Evolutionary conservation across 2,113 vertebrate genomes (phyloP), one percentile per base, ranked within the genome.

Genomic region (Pipra filicauda): DNA sequence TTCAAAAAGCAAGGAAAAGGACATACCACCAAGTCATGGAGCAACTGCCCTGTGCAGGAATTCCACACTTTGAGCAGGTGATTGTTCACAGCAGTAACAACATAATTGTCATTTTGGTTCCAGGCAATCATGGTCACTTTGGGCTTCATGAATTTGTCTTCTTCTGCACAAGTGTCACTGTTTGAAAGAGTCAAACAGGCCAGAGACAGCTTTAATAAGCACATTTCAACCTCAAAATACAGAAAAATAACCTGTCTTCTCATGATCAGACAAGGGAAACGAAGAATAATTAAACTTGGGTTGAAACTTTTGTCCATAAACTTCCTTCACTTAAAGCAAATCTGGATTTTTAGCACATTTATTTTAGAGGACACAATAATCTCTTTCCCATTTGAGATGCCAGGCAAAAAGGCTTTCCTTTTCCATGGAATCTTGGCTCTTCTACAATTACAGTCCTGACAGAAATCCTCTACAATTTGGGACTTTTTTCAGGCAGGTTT

Each of bases 41-140:
- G 99, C 95, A 99, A 96, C 27, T 99, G 98, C 43, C 99, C 99
- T 48, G 99, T 99, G 77, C 97, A 98, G 82, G 99, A 99, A 96
- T 99, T 98, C 99, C 99, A 99, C 30, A 99, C 99, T 99, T 99
- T 99, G 84, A 99, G 98, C 79, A 99, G 98, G 96, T 99, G 98
- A 96, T 99, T 99, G 95, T 99, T 99, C 89, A 99, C 99, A 77
- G 99, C 99, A 14, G 99, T 99, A 93, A 99, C 99, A 44, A 99
- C 99, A n/a, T 98, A 98, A 95, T 98, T 98, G 96, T 99, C 99
- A 65, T 99, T 98, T 31, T 98, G 98, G 98, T 99, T 99, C 99
- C 99, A 99, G 48, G 99, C 99, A 81, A 99, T 99, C 99, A 99
- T 99, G 66, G 99, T 99, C 59, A 99, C 99, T 98, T 99, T 99